Evolutionary conservation across 1,140 invertebrate genomes (phyloP).

Genomic region (Ceratina australensis): DNA sequence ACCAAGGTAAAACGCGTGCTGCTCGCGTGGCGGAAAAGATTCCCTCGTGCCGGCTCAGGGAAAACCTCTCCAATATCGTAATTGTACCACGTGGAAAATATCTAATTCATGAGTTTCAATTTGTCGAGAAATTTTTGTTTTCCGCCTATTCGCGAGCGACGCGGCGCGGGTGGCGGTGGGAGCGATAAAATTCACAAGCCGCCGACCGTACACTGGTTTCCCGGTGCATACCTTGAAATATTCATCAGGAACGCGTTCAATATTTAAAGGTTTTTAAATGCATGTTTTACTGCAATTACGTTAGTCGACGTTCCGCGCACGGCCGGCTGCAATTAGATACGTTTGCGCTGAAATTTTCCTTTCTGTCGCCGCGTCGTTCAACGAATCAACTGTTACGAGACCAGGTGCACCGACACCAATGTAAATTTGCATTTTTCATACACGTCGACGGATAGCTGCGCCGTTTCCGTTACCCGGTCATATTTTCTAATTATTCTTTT

Average conservation of each 20-base stretch:
- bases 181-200: constrained; percentile 3
- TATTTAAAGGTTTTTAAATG: constrained; percentile 34
- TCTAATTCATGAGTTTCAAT: background rate
- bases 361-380: background rate
- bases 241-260: constrained; percentile 27
- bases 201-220: background rate
- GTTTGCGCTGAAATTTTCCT: constrained; percentile 17
- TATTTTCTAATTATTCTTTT: constrained; percentile 17
- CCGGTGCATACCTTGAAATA: constrained; percentile 1
- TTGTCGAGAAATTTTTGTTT: background rate
- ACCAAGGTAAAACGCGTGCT: background rate
- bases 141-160: too few species aligned
- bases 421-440: constrained; percentile 32
- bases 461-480: background rate
- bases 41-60: too few species aligned
- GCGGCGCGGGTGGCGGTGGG: too few species aligned
- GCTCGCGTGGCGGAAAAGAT: too few species aligned
- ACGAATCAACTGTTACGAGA: background rate
- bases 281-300: constrained; percentile 35
- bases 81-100: too few species aligned
- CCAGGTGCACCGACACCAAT: background rate
- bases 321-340: constrained; percentile 30
- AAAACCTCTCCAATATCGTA: too few species aligned
- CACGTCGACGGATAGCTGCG: background rate
- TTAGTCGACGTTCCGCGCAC: background rate